phyloP scores from a whole-genome alignment of 2,113 vertebrate genomes.

The Colossoma macropomum region DNA sequence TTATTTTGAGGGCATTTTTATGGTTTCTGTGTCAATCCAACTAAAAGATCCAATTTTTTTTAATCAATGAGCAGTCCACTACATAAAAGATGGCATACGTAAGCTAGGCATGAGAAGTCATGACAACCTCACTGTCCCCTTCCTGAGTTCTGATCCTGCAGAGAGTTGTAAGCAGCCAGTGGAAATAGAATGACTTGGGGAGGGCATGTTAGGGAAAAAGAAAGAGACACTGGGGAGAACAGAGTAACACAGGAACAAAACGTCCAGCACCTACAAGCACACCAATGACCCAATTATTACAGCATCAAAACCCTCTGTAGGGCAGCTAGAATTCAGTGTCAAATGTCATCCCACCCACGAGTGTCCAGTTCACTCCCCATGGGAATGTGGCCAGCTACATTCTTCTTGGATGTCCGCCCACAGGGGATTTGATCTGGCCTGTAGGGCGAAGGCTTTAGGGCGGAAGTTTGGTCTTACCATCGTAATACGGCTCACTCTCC shows the following conservation, averaged over 20 bases:
- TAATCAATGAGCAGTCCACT: background rate
- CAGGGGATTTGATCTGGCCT: background rate
- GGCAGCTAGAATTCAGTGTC: background rate
- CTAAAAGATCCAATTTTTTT: background rate
- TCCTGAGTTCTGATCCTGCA: background rate
- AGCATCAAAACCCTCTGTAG: background rate
- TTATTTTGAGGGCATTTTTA: background rate
- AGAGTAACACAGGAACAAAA: background rate
- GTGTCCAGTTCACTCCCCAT: background rate
- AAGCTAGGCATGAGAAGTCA: background rate
- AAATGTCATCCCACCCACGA: background rate
- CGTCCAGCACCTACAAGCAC: background rate
- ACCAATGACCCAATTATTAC: background rate
- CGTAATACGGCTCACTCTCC: background rate
- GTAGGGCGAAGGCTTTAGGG: background rate
- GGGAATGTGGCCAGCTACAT: background rate
- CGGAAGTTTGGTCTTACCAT: constrained; percentile 31
- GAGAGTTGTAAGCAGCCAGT: background rate
- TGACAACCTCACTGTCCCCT: background rate
- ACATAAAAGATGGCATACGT: background rate
- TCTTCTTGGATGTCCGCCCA: background rate
- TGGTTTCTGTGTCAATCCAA: background rate
- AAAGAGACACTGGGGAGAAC: background rate
- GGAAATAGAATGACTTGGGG: background rate
- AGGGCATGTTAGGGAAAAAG: background rate